Evolutionary conservation across 2,113 vertebrate genomes (phyloP).

Genomic region (Myrmecophaga tridactyla): DNA sequence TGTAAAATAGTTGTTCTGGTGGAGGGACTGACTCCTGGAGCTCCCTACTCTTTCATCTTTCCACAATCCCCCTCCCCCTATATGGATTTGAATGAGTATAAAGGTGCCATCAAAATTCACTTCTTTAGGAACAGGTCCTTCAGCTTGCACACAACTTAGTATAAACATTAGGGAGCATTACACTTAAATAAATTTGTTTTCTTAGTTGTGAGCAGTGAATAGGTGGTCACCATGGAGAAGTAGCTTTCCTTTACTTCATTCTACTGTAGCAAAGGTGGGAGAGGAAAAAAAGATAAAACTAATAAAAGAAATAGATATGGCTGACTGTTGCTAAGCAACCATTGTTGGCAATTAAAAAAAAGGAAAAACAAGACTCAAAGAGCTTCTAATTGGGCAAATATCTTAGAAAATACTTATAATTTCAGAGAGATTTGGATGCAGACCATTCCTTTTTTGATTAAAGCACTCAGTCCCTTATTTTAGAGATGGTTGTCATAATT

Average conservation of each 20-base stretch:
- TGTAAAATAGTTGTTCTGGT: too few species aligned
- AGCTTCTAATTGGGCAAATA: constrained; percentile 67
- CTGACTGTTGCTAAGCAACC: constrained; percentile 78
- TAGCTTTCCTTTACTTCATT: background rate
- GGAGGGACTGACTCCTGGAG: too few species aligned
- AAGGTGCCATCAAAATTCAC: background rate
- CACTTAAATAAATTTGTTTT: constrained; percentile 34
- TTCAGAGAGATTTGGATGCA: constrained; percentile 66
- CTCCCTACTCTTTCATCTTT: too few species aligned
- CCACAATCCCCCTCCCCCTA: too few species aligned
- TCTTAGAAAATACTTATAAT: constrained; percentile 72
- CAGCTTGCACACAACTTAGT: background rate
- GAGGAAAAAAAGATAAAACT: background rate
- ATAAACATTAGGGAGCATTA: background rate
- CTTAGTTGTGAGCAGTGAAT: constrained; percentile 26
- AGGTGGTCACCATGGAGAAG: background rate
- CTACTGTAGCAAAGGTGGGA: constrained; percentile 44
- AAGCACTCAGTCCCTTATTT: constrained; percentile 71
- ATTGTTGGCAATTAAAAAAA: constrained; percentile 64
- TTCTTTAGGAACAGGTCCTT: background rate
- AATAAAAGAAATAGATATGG: constrained; percentile 34
- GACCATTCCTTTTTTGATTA: constrained; percentile 50
- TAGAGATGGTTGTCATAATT: constrained; percentile 67
- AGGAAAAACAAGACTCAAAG: constrained; percentile 57
- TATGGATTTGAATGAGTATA: background rate